Conservation (phyloP, 2,888 invertebrate genomes). For the Ligdia adustata region DNA sequence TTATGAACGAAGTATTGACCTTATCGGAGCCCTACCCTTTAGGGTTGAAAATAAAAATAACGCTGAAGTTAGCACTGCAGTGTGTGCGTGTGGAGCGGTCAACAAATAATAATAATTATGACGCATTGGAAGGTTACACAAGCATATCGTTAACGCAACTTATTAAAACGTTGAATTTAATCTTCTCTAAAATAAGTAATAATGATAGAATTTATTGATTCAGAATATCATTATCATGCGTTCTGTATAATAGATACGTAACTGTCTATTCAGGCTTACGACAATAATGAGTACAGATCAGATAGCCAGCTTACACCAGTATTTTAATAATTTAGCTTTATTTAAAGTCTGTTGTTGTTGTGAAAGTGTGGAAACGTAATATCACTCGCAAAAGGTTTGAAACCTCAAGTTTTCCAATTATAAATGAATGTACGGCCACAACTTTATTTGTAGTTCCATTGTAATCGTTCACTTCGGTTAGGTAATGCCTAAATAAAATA, state of each 20-base stretch:
- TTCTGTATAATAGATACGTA: no score
- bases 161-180: no score
- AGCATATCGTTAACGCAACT: no score
- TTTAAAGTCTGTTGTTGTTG: not conserved
- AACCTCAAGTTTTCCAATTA: not conserved
- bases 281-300: no score
- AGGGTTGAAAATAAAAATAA: constrained; percentile 42
- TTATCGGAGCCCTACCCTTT: constrained; percentile 46
- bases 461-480: constrained; percentile 1
- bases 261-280: no score
- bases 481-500: not conserved
- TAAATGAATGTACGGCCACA: not conserved
- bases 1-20: constrained; percentile 46
- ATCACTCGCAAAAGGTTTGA: not conserved
- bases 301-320: not conserved
- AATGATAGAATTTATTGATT: no score
- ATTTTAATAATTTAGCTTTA: not conserved
- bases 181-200: no score
- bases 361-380: constrained; percentile 5
- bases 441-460: constrained; percentile 8
- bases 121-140: constrained; percentile 17
- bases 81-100: constrained; percentile 24
- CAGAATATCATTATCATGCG: no score
- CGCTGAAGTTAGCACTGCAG: constrained; percentile 18
- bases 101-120: constrained; percentile 26